Evolutionary conservation across 2,113 vertebrate species (phyloP).

Genomic region (rabbit (Oryctolagus cuniculus)): mOryCun1.1 NC_091433.1:131102501-131103000

Average conservation of each 20-base stretch:
- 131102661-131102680: neutral
- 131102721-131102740: neutral
- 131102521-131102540: no score
- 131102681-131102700: neutral
- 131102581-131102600: no score
- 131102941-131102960: slow-evolving; percentile 74
- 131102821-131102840: neutral
- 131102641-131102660: neutral
- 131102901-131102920: slow-evolving; percentile 82
- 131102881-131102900: slow-evolving; percentile 77
- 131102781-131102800: neutral
- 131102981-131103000: slow-evolving; percentile 79
- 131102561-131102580: no score
- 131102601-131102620: no score
- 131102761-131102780: neutral
- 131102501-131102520: no score
- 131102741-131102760: neutral
- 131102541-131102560: no score
- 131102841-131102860: slow-evolving; percentile 57
- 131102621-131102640: slow-evolving; percentile 22
- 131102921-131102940: slow-evolving; percentile 73
- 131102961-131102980: slow-evolving; percentile 72
- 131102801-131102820: neutral
- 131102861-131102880: slow-evolving; percentile 46
- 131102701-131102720: neutral